Evolutionary conservation across 2,113 vertebrate genomes (phyloP).

Genomic region (Podocnemis expansa): DNA sequence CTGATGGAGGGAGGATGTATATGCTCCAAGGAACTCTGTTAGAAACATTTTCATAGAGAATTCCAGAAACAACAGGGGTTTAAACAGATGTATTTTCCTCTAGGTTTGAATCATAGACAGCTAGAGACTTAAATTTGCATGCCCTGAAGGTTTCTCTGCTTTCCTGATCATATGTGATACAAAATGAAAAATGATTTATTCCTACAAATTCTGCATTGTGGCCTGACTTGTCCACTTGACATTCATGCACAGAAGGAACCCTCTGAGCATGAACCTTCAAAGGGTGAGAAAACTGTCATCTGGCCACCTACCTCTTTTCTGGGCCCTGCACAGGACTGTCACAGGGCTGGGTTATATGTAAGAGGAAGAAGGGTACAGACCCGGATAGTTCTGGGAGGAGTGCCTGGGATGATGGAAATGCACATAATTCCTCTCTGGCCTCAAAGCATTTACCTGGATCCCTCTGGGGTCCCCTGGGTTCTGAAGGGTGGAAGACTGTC

Average conservation of each 20-base stretch:
- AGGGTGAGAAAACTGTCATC: background rate
- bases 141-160: background rate
- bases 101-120: background rate
- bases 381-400: background rate
- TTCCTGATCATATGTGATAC: background rate
- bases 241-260: background rate
- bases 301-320: rapidly evolving
- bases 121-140: background rate
- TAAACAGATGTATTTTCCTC: constrained; percentile 14
- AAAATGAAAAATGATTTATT: background rate
- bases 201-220: background rate
- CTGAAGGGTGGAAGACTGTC: background rate
- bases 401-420: background rate
- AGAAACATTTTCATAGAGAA: constrained; percentile 20
- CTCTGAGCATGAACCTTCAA: background rate
- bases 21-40: background rate
- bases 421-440: rapidly evolving
- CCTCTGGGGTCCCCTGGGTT: background rate
- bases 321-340: rapidly evolving
- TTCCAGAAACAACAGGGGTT: background rate
- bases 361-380: background rate
- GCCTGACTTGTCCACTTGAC: background rate
- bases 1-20: background rate
- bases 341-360: rapidly evolving
- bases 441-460: background rate